Evolutionary conservation across 2,797 vertebrate genomes (phyloP), one percentile per base, ranked within the genome.

Genomic region (Menidia menidia): DNA sequence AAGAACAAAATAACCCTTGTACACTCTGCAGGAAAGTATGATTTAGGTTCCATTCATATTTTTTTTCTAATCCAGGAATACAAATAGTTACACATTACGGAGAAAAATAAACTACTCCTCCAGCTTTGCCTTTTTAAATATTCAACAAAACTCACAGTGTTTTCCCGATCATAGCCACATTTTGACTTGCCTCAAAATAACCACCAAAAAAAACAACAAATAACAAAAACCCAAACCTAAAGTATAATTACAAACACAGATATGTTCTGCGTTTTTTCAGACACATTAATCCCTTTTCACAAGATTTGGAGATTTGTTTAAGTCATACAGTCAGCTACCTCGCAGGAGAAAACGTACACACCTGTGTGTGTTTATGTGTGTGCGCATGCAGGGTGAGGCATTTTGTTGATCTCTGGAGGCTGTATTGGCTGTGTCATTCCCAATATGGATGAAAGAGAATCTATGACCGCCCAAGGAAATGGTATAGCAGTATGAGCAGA

Each of bases 381-480:
- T 25, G 25, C 59, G 18, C 25, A 4, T 59, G 53, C 45, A 64
- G 53, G 25, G 7, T 13, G 30, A 70, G 53, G 43, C 30, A 75
- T 16, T 43, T 63, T 64, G 65, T 68, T 58, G 60, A 71, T 63
- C 43, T 56, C 30, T 53, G 60, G 48, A 70, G 43, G 57, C 60
- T 58, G 42, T 56, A 41, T 48, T 57, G 32, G 54, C 44, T 60
- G 4, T 71, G 60, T 63, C 54, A 59, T 75, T 82, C 60, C 32
- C 44, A 64, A 2, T 44, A 19, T 71, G 58, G 57, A 72, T 71
- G 41, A 56, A 42, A 76, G n/a, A 41, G 16, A 70, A 73, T 64
- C 61, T 65, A 47, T 68, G 60, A 60, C 70, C 57, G 61, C 63
- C 72, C 53, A 77, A 70, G 63, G 48, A 81, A 79, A 82, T 65